Evolutionary conservation across 2,888 invertebrate genomes (phyloP).

Genomic region (Saturnia pavonia): DNA sequence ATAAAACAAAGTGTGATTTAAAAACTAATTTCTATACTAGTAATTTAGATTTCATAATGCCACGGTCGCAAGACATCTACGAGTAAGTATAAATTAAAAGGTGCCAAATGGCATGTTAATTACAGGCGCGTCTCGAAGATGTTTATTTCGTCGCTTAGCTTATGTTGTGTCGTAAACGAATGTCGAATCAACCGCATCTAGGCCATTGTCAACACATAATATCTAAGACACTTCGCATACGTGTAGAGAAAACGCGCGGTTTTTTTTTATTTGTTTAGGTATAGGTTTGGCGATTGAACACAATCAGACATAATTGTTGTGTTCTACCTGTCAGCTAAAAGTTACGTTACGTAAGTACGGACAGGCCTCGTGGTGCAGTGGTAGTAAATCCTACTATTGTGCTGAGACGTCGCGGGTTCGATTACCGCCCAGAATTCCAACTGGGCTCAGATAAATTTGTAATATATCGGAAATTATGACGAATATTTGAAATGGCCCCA

Average conservation of each 20-base stretch:
- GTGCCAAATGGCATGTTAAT: conserved; percentile 44
- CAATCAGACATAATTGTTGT: too few species aligned
- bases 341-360: too few species aligned
- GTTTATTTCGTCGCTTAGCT: background rate
- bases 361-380: too few species aligned
- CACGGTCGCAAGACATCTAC: conserved; percentile 39
- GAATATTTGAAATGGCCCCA: too few species aligned
- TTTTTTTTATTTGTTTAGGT: background rate
- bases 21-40: background rate
- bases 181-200: conserved; percentile 18
- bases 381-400: too few species aligned
- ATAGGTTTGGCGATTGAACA: too few species aligned
- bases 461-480: too few species aligned
- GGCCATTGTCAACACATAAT: conserved; percentile 22
- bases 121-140: conserved; percentile 28
- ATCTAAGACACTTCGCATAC: conserved; percentile 13
- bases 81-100: conserved; percentile 42
- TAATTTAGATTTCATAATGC: conserved; percentile 35
- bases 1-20: background rate
- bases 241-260: background rate
- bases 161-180: conserved; percentile 12
- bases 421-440: too few species aligned
- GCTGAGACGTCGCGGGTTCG: too few species aligned
- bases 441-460: too few species aligned
- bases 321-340: too few species aligned